A percentile compares a stretch with the other conserved stretches of the same genome.
phyloP scores from a whole-genome alignment of 2,113 vertebrate species.

The Oenanthe oenanthe region DNA sequence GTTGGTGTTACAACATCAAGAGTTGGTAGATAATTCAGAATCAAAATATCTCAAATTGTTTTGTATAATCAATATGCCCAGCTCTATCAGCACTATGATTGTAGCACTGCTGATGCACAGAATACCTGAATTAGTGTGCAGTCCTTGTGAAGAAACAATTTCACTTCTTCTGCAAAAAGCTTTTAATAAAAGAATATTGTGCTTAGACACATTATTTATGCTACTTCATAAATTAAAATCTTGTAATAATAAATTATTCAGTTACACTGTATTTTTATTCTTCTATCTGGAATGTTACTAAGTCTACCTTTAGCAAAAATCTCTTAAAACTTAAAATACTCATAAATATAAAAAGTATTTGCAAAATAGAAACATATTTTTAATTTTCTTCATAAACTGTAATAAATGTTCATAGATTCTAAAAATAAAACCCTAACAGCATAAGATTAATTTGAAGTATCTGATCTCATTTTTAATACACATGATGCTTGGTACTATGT shows the following conservation, averaged over 20 bases:
- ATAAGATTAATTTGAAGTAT: constrained; percentile 63
- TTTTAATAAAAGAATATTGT: constrained; percentile 35
- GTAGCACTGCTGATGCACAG: neutral
- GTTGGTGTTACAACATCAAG: neutral
- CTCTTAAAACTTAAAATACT: constrained; percentile 63
- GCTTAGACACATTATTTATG: constrained; percentile 16
- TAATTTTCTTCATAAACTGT: constrained; percentile 57
- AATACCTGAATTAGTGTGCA: constrained; percentile 27
- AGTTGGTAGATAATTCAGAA: neutral
- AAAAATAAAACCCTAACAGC: constrained; percentile 66
- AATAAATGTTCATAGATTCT: constrained; percentile 59
- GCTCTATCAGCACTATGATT: neutral
- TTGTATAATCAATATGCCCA: neutral
- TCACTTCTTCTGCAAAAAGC: constrained; percentile 22
- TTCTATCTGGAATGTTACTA: constrained; percentile 49
- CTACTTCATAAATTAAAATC: constrained; percentile 44
- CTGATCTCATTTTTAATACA: constrained; percentile 39
- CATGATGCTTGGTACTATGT: constrained; percentile 16
- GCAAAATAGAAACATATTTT: constrained; percentile 63
- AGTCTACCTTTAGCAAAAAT: constrained; percentile 35
- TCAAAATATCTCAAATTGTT: neutral
- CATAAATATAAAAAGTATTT: constrained; percentile 62
- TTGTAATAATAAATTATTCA: constrained; percentile 17
- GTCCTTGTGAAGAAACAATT: constrained; percentile 6
- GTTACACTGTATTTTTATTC: constrained; percentile 20